Conservation (phyloP, 1,140 invertebrate genomes). For the Bombus confusus region DNA sequence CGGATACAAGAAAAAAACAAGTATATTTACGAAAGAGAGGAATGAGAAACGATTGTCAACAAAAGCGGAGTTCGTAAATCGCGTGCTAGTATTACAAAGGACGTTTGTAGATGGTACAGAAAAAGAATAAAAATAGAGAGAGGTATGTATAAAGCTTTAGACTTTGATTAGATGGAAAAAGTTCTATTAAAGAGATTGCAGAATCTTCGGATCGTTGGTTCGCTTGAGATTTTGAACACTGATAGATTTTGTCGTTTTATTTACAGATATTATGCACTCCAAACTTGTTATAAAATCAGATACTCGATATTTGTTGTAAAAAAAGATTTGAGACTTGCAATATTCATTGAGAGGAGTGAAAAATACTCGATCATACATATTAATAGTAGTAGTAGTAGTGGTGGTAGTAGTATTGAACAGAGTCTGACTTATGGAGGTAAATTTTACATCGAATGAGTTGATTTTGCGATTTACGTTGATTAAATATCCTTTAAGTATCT, state of each 20-base stretch:
- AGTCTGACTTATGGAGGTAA: too few relatives aligned
- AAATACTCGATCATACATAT: too few relatives aligned
- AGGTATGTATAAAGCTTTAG: not conserved
- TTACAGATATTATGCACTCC: not conserved
- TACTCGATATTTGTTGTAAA: not conserved
- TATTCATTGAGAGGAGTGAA: too few relatives aligned
- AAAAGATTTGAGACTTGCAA: too few relatives aligned
- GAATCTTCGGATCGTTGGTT: not conserved
- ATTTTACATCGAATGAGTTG: too few relatives aligned
- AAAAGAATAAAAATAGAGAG: not conserved
- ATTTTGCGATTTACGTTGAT: too few relatives aligned
- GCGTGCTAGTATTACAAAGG: not conserved
- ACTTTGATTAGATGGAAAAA: not conserved
- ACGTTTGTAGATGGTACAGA: not conserved
- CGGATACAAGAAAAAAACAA: not conserved
- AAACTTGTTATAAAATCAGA: not conserved
- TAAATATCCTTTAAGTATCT: too few relatives aligned
- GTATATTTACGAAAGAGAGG: not conserved
- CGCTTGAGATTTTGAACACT: not conserved
- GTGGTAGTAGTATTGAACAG: too few relatives aligned
- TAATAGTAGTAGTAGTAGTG: too few relatives aligned
- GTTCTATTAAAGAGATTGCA: not conserved
- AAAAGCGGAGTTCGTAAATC: not conserved
- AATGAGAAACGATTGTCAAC: not conserved
- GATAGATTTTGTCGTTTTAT: not conserved